These are phyloP conservation scores for Callyntrura guangdongensis DNA, from an alignment of 2,888 invertebrate species.

Conservation along the genomic window DNA sequence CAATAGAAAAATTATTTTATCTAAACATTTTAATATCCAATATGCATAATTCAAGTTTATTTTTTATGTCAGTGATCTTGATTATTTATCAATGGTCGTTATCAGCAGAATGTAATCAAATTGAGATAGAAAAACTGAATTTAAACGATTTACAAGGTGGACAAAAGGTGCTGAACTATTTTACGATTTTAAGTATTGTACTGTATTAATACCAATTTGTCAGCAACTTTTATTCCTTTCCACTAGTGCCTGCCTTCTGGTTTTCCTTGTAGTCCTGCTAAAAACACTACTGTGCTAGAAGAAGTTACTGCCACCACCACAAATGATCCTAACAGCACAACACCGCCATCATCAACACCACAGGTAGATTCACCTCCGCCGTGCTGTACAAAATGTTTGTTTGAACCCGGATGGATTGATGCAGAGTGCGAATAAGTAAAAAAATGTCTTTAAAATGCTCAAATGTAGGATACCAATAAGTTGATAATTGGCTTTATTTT, in stretches of 20 bases:
- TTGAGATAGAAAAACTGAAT: not conserved
- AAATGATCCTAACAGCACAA: not conserved
- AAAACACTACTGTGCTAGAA: not conserved
- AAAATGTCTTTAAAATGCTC: not conserved
- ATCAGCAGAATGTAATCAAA: not conserved
- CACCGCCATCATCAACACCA: not conserved
- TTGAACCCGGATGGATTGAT: conserved; percentile 81
- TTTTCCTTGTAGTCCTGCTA: conserved; percentile 72
- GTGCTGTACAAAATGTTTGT: conserved; percentile 76
- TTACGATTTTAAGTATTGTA: not conserved
- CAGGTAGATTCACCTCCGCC: not conserved
- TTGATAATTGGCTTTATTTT: not conserved
- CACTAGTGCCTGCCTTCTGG: conserved; percentile 78
- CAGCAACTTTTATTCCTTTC: conserved; percentile 58
- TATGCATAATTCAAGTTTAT: not conserved
- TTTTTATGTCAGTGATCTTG: not conserved
- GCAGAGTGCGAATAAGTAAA: conserved; percentile 73
- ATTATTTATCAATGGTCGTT: not conserved
- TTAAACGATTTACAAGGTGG: not conserved
- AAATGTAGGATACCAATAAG: not conserved
- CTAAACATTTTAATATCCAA: not conserved
- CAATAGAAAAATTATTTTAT: too few relatives aligned
- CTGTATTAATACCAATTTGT: not conserved
- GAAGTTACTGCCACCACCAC: not conserved
- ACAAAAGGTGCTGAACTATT: not conserved